Evolutionary conservation across 2,113 vertebrate species (phyloP).

Genomic region (Bagarius yarrelli): DNA sequence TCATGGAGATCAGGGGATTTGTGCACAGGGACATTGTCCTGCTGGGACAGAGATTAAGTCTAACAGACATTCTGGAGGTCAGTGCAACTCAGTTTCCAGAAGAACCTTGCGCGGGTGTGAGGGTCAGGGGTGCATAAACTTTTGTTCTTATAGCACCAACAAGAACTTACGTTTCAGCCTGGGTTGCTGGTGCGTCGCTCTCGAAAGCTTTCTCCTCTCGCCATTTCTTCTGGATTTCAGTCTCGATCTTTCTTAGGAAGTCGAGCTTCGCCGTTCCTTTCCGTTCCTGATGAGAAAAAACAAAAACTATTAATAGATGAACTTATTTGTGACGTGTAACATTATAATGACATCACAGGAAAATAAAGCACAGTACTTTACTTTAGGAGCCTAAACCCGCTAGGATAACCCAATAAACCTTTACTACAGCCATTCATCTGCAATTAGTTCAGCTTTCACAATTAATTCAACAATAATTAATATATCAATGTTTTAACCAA

Average conservation of each 20-base stretch:
- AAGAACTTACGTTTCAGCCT: constrained; percentile 63
- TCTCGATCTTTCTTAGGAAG: constrained; percentile 90
- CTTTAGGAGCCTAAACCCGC: too few relatives aligned
- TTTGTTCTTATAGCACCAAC: not conserved
- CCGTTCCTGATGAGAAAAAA: constrained; percentile 76
- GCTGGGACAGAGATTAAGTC: not conserved
- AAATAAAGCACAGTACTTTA: too few relatives aligned
- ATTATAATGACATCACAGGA: too few relatives aligned
- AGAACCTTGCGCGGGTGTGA: not conserved
- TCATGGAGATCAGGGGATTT: not conserved
- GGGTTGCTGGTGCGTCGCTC: constrained; percentile 66
- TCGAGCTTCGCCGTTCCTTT: constrained; percentile 95
- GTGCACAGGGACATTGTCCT: not conserved
- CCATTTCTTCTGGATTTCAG: constrained; percentile 91
- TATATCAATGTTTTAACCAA: too few relatives aligned
- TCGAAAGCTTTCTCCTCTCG: constrained; percentile 82
- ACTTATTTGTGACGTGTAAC: too few relatives aligned
- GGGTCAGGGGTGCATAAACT: not conserved
- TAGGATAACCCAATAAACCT: too few relatives aligned
- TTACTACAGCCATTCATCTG: too few relatives aligned
- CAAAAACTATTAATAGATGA: too few relatives aligned
- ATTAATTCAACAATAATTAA: too few relatives aligned
- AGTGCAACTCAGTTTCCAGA: not conserved
- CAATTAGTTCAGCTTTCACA: too few relatives aligned
- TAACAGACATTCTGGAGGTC: not conserved